Conservation (phyloP, 2,797 vertebrate species). For the Loriculus beryllinus region DNA sequence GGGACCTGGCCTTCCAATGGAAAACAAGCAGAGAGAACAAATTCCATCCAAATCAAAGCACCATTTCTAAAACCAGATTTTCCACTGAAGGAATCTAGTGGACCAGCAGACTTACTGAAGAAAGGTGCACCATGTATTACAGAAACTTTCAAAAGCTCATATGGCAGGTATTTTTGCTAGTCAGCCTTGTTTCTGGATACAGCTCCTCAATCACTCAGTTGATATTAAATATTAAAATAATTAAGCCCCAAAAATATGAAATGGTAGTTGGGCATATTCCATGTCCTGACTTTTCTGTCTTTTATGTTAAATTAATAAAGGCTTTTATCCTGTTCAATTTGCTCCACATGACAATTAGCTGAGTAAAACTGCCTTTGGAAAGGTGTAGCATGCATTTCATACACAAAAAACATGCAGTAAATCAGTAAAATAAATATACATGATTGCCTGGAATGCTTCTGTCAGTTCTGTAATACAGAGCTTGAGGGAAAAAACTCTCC, state of each 20-base stretch:
- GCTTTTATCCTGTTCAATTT: conserved; percentile 7
- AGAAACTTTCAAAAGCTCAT: neutral
- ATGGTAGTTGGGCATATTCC: neutral
- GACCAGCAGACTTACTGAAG: neutral
- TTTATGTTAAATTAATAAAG: neutral
- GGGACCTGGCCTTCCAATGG: neutral
- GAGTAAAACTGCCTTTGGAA: conserved; percentile 21
- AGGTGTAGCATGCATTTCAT: conserved; percentile 29
- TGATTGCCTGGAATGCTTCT: conserved; percentile 16
- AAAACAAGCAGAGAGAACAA: neutral
- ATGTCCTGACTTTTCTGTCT: neutral
- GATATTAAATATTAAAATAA: neutral
- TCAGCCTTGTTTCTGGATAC: neutral
- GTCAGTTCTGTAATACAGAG: neutral
- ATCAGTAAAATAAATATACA: conserved; percentile 38
- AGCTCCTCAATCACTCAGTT: neutral
- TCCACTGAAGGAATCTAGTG: neutral
- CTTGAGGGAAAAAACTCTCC: conserved; percentile 15
- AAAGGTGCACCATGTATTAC: neutral
- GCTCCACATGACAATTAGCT: neutral
- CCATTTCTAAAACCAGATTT: neutral
- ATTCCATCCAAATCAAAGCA: neutral
- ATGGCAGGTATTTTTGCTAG: neutral
- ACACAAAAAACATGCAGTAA: neutral
- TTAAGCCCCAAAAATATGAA: neutral